Evolutionary conservation across 2,888 invertebrate genomes (phyloP), one percentile per base, ranked within the genome.

Genomic region (Cataglyphis altisquamis): DNA sequence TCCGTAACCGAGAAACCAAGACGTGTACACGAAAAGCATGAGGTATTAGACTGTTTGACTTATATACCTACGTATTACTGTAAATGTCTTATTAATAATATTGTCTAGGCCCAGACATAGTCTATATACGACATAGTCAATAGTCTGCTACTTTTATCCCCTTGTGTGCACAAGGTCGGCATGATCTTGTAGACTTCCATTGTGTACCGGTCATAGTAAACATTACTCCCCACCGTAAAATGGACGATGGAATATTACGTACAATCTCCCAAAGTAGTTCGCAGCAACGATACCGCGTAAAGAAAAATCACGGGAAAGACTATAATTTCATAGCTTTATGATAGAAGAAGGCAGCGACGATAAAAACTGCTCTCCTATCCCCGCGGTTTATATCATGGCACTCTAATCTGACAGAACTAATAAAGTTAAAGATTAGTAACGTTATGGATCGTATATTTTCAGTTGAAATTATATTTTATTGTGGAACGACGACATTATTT

Each of bases 41-140:
- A 55, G 67, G 83, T 75, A 86, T 87, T 86, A 87, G 67, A 87
- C 83, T 91, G 88, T 90, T 91, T 89, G 83, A 85, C 72, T 84
- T 86, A 91, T 32, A 88, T 91, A 89, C 86, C 83, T 41, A 55
- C 70, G 80, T 85, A 90, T 91, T 91, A 90, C 83, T 88, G 85
- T 89, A 89, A 90, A 90, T 89, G 91, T 86, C 90, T 92, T 92
- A 92, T 91, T 93, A 92, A 91, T 89, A 91, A 92, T 91, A 90
- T 92, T 87, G 78, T 75, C 84, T 63, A 48, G 60, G 82, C 82
- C 25, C 70, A 72, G 82, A 48, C 66, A 57, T 41, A 62, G 64
- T 84, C 82, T 86, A 85, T 86, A 80, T 70, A 66, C n/a, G 67
- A 21, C 74, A 29, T 67, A 83, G 90, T 90, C 89, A 90, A 90